Percentiles rank a stretch among this genome's conserved stretches.
phyloP scores from a whole-genome alignment of 2,888 invertebrate species.

The Sarcophaga caerulescens region DNA sequence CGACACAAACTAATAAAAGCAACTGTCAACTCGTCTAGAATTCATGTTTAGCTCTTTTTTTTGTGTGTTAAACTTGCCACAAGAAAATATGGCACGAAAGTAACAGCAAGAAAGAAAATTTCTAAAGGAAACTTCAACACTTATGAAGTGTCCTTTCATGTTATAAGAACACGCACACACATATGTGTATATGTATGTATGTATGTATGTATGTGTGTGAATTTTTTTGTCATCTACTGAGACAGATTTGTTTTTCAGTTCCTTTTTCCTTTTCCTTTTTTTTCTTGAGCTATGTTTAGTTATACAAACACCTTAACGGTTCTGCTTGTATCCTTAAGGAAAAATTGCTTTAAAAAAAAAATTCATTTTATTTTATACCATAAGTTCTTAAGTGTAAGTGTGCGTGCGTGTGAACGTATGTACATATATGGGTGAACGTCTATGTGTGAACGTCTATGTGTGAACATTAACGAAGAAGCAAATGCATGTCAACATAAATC shows the following conservation, averaged over 20 bases:
- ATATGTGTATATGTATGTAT: neutral
- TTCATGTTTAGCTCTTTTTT: slow-evolving; percentile 24
- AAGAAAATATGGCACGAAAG: slow-evolving; percentile 22
- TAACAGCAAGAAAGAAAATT: slow-evolving; percentile 1
- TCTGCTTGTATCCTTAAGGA: slow-evolving; percentile 20
- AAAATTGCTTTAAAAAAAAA: slow-evolving; percentile 11
- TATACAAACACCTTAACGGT: slow-evolving; percentile 34
- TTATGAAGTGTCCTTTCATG: slow-evolving; percentile 63
- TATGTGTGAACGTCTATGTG: slow-evolving; percentile 63
- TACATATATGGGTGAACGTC: slow-evolving; percentile 34
- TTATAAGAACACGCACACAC: neutral
- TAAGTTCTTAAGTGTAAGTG: too few relatives aligned
- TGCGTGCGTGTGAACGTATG: too few relatives aligned
- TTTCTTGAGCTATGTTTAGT: neutral
- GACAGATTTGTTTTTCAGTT: neutral
- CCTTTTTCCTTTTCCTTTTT: neutral
- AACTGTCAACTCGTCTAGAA: slow-evolving; percentile 55
- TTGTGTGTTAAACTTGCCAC: slow-evolving; percentile 29
- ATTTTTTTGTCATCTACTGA: neutral
- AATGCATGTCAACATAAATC: slow-evolving; percentile 78
- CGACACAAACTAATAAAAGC: slow-evolving; percentile 48
- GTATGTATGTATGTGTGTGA: neutral
- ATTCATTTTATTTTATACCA: too few relatives aligned
- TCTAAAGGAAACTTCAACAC: slow-evolving; percentile 66
- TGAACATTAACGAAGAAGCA: slow-evolving; percentile 68